Conservation (phyloP, 2,888 invertebrate species). For the Isoperla grammatica region DNA sequence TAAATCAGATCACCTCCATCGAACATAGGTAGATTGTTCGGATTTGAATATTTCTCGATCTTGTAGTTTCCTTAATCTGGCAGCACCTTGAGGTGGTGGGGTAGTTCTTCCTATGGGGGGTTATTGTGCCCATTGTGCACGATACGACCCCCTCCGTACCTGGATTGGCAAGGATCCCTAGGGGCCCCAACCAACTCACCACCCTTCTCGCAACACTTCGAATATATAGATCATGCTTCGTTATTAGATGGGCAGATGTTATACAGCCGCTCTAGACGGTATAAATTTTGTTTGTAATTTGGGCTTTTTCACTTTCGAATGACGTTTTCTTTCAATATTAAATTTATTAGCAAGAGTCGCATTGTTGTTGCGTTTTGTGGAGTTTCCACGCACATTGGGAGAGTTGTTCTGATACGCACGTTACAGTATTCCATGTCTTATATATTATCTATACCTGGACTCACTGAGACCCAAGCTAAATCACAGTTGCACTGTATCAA, state of each 20-base stretch:
- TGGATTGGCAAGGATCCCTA: slow-evolving; percentile 5
- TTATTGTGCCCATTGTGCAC: slow-evolving; percentile 6
- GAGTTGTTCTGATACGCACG: too few relatives aligned
- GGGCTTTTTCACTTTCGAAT: neutral
- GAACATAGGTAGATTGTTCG: too few relatives aligned
- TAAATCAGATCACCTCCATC: too few relatives aligned
- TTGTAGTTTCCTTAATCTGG: too few relatives aligned
- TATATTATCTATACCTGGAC: too few relatives aligned
- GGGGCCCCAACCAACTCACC: neutral
- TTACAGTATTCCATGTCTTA: too few relatives aligned
- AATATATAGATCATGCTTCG: slow-evolving; percentile 19
- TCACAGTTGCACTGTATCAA: too few relatives aligned
- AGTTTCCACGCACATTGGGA: too few relatives aligned
- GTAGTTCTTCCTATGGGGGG: neutral
- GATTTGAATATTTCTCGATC: too few relatives aligned
- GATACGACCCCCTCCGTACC: slow-evolving; percentile 9
- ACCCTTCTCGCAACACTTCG: neutral
- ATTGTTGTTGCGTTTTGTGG: too few relatives aligned
- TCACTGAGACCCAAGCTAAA: too few relatives aligned
- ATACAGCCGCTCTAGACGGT: neutral
- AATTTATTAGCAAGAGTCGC: neutral
- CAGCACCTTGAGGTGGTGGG: neutral
- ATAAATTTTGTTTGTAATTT: too few relatives aligned
- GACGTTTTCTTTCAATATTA: slow-evolving; percentile 8
- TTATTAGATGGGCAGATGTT: slow-evolving; percentile 11